Base-by-base conservation (phyloP, 37 sponge, comb jelly and placozoan genomes). In the Chondrilla cf. caribensis region DNA sequence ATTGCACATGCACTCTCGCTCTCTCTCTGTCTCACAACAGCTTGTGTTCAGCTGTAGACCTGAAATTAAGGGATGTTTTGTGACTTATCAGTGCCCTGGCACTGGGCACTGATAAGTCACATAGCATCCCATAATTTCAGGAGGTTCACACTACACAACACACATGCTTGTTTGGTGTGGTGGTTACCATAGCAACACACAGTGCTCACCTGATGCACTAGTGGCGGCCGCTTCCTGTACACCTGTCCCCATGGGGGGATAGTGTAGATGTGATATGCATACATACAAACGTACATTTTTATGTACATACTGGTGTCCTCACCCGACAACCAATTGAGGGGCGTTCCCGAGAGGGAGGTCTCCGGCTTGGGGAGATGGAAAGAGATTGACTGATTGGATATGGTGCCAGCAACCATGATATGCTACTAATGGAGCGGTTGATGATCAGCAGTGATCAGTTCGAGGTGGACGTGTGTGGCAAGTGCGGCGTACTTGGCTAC, bases 311-410 rank as follows among this genome's bases (percentile, higher is more conserved):
- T 72, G 95, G 95, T 0, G 93, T 94, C 24, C 85, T 98, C 47
- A 98, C 99, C 39, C 79, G 97, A 28, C 99, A 98, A 79, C 99
- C 99, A 2, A 98, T 97, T 5, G 99, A 98, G 77, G 99, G 99
- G n/a, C 68, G 99, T 31, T 91, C 97, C 22, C 58, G 97, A 58
- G 99, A 98, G 29, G 99, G 99, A 0, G 99, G 99, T 6, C 86
- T 98, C 3, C 92, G 99, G 37, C 82, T 98, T 67, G 99, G 99
- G 42, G 99, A 98, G 81, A 98, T 98, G 99, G 99, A 98, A 75
- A 81, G 99, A 60, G 99, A 98, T 81, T 98, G 99, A 70, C 84
- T 98, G 57, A 98, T 98, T 60, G 93, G 96, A 6, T 98, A 98
- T 78, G 99, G 99, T 3, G 91, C 97, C 71, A 93, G 94, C 86